A percentile compares a stretch with the other conserved stretches of the same genome.
Conservation (phyloP, 2,113 vertebrate species). For the Ellobius talpinus region DNA sequence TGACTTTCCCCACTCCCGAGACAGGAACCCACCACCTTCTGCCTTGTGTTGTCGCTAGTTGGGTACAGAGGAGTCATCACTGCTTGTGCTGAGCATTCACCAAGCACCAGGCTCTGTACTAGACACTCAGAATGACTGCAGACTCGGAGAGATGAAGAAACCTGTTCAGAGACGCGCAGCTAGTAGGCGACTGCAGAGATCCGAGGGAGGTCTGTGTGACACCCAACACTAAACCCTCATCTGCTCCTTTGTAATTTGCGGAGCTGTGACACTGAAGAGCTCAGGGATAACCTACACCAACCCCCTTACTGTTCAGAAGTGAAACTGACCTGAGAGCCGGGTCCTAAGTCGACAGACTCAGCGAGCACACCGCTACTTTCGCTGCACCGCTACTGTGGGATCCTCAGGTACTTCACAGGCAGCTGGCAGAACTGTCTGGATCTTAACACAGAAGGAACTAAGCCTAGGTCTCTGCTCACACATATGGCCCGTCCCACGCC, state of each 20-base stretch:
- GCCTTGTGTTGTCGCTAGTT: background rate
- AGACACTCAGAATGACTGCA: background rate
- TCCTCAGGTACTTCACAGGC: background rate
- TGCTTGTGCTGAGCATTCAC: too few species aligned
- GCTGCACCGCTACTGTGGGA: background rate
- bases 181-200: background rate
- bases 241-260: background rate
- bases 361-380: background rate
- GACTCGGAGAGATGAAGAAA: background rate
- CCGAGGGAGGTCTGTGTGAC: background rate
- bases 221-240: background rate
- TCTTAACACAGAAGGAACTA: background rate
- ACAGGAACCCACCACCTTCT: background rate
- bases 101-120: background rate
- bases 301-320: background rate
- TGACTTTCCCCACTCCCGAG: accelerated
- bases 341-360: background rate
- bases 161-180: background rate
- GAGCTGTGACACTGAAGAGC: background rate
- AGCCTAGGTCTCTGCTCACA: accelerated
- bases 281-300: background rate
- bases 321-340: background rate
- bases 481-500: accelerated
- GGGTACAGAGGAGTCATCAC: background rate
- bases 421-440: too few species aligned